A percentile compares a stretch with the other conserved stretches of the same genome.
phyloP scores from a whole-genome alignment of 2,797 vertebrate genomes.

The Leuciscus waleckii region DNA sequence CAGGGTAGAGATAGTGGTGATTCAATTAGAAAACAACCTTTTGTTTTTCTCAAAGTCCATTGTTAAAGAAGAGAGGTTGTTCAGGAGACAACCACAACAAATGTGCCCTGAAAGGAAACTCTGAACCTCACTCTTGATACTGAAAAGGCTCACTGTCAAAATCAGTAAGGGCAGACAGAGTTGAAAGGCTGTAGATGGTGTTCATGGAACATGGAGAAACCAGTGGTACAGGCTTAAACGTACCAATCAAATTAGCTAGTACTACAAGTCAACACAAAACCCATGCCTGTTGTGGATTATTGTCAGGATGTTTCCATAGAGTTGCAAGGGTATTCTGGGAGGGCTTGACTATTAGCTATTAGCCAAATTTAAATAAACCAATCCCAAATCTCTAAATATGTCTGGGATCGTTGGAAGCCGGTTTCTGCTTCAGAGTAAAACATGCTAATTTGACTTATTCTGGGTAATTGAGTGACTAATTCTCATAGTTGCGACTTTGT shows the following conservation, averaged over 20 bases:
- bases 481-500: not conserved
- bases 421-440: not conserved
- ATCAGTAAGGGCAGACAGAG: not conserved
- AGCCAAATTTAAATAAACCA: not conserved
- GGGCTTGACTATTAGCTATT: no score
- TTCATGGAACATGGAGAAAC: not conserved
- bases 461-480: not conserved
- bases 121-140: not conserved
- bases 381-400: not conserved
- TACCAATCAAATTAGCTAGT: not conserved
- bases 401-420: not conserved
- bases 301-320: not conserved
- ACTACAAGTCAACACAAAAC: not conserved
- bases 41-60: constrained; percentile 67
- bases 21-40: constrained; percentile 75
- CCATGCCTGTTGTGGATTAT: not conserved
- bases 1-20: constrained; percentile 71
- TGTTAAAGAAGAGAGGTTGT: constrained; percentile 5
- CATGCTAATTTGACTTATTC: not conserved
- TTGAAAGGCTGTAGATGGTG: not conserved
- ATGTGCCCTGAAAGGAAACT: constrained; percentile 68
- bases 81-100: constrained; percentile 61
- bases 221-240: constrained; percentile 36
- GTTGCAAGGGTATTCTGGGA: not conserved
- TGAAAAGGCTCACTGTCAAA: constrained; percentile 16